Conservation (phyloP, 2,113 vertebrate species). For the Indicator indicator region DNA sequence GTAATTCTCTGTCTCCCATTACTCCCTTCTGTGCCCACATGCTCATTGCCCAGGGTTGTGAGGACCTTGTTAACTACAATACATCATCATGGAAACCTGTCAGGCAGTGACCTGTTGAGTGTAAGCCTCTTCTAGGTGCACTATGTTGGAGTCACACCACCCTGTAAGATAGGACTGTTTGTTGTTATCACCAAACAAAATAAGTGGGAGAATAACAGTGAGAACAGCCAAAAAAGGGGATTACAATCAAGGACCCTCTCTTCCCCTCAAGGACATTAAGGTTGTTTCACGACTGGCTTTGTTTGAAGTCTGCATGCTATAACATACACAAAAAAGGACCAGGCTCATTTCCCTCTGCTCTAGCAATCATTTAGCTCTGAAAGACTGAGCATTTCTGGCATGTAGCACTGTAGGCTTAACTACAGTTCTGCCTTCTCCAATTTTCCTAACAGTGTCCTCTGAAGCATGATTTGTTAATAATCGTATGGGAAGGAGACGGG, state of each 20-base stretch:
- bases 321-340: background rate
- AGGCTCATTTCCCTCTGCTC: background rate
- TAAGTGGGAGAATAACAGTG: background rate
- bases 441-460: background rate
- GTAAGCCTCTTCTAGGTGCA: background rate
- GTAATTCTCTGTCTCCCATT: background rate
- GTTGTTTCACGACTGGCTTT: background rate
- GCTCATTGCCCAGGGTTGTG: background rate
- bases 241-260: background rate
- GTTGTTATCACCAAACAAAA: background rate
- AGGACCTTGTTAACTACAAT: background rate
- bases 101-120: background rate
- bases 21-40: background rate
- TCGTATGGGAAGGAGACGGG: background rate
- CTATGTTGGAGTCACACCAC: accelerated
- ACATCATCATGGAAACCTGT: background rate
- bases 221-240: background rate
- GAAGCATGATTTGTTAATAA: background rate
- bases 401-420: background rate
- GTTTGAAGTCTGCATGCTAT: background rate
- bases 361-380: background rate
- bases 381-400: background rate
- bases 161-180: background rate
- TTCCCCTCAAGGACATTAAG: background rate
- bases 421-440: background rate